Evolutionary conservation across 1,140 invertebrate species (phyloP).

Genomic region (Idris sp.): DNA sequence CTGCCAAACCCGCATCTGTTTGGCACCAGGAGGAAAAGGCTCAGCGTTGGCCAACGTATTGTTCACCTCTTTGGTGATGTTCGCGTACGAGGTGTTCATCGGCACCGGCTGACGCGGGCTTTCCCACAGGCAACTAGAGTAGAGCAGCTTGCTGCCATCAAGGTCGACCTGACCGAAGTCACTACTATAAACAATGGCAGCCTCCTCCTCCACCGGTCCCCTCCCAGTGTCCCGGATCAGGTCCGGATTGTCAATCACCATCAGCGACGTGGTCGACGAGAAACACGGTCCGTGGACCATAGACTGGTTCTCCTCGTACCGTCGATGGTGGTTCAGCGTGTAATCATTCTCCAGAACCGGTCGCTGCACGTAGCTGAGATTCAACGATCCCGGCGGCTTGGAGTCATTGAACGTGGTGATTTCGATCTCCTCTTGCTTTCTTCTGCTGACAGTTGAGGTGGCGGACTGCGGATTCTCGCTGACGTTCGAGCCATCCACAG

Average conservation of each 20-base stretch:
- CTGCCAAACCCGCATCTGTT: conserved; percentile 90
- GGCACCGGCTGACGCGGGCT: conserved; percentile 63
- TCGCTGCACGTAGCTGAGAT: conserved; percentile 69
- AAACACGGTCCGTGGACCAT: conserved; percentile 78
- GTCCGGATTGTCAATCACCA: conserved; percentile 87
- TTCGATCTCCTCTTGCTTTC: conserved; percentile 72
- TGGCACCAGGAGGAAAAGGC: conserved; percentile 80
- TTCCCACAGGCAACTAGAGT: conserved; percentile 80
- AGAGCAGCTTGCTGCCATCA: conserved; percentile 87
- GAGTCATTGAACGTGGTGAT: conserved; percentile 71
- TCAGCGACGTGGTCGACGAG: conserved; percentile 83
- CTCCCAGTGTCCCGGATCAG: conserved; percentile 86
- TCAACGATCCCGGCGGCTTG: conserved; percentile 68
- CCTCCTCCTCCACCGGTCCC: conserved; percentile 70
- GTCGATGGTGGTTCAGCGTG: conserved; percentile 49
- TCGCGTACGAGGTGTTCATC: conserved; percentile 80
- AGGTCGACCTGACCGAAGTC: conserved; percentile 80
- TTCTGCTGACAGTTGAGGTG: conserved; percentile 62
- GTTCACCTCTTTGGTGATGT: conserved; percentile 83
- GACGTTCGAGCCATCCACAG: conserved; percentile 66
- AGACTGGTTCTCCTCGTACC: conserved; percentile 62
- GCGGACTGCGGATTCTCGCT: conserved; percentile 57
- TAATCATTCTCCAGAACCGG: conserved; percentile 68
- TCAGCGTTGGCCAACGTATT: conserved; percentile 77
- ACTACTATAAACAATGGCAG: conserved; percentile 60